phyloP scores from a whole-genome alignment of 1,140 invertebrate genomes.

The Ruditapes philippinarum region DNA sequence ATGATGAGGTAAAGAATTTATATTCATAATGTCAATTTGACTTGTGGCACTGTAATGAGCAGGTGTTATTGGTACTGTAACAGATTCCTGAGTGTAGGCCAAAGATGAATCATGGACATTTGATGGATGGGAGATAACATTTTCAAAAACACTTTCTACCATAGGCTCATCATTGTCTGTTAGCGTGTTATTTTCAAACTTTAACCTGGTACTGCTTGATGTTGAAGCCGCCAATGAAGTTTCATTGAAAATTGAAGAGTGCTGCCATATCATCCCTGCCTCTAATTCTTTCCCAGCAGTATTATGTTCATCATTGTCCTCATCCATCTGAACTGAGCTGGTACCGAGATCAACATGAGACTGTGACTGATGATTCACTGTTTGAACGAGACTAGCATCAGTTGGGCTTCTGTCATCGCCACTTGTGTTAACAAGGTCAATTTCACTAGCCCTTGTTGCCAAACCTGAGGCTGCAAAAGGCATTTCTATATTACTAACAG shows the following conservation, averaged over 20 bases:
- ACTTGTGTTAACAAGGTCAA: neutral
- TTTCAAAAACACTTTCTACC: neutral
- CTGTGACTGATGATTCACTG: neutral
- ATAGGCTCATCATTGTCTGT: neutral
- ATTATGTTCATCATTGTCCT: neutral
- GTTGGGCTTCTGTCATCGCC: neutral
- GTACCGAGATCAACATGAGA: neutral
- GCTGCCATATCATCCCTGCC: conserved; percentile 29
- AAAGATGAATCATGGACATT: neutral
- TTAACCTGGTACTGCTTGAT: conserved; percentile 14
- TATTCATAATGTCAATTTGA: neutral
- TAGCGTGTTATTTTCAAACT: conserved; percentile 53
- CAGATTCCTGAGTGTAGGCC: conserved; percentile 8
- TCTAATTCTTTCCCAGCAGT: conserved; percentile 5
- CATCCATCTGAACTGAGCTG: neutral
- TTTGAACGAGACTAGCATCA: neutral
- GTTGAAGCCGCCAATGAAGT: neutral
- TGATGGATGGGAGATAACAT: neutral
- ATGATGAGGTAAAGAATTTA: neutral
- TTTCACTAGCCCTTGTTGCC: conserved; percentile 36
- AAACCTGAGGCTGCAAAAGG: conserved; percentile 22
- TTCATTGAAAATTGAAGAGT: neutral
- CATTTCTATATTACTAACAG: conserved; percentile 29
- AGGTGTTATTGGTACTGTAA: neutral
- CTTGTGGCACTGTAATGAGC: neutral